These are phyloP conservation scores for Acrobasis suavella DNA, from an alignment of 2,888 invertebrate genomes.

Conservation along the genomic window DNA sequence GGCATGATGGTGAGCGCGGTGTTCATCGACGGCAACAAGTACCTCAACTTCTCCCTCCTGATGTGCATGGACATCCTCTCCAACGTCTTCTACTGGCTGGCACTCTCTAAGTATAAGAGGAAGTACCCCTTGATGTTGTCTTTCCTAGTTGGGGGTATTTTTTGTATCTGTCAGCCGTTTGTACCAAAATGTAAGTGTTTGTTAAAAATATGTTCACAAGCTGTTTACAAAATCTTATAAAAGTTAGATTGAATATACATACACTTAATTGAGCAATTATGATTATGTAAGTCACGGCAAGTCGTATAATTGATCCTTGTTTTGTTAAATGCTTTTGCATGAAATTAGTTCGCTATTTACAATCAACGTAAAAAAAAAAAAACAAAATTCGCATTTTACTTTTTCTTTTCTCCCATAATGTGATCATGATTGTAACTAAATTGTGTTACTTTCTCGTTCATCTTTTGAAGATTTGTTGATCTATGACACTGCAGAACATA, in stretches of 20 bases:
- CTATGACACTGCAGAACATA: neutral
- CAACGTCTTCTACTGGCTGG: constrained; percentile 72
- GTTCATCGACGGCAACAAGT: constrained; percentile 72
- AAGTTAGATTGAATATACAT: too few species aligned
- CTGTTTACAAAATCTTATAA: too few species aligned
- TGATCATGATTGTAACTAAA: neutral
- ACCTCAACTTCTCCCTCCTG: constrained; percentile 69
- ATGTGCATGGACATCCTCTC: constrained; percentile 75
- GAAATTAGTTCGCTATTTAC: too few species aligned
- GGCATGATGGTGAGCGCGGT: constrained; percentile 79
- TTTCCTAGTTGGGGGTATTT: constrained; percentile 66
- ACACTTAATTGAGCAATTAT: too few species aligned
- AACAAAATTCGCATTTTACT: neutral
- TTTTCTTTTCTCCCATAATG: neutral
- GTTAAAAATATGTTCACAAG: too few species aligned
- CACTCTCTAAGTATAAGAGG: constrained; percentile 64
- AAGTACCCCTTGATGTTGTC: constrained; percentile 62
- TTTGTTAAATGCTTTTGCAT: too few species aligned
- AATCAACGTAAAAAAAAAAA: too few species aligned
- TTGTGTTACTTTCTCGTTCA: neutral
- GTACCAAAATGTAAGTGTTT: constrained; percentile 58
- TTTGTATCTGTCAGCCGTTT: constrained; percentile 70
- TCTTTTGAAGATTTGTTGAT: neutral
- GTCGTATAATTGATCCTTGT: too few species aligned
- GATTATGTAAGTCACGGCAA: too few species aligned